Base-by-base conservation (phyloP, 2,888 invertebrate genomes). In the Cylloceria caligata region DNA sequence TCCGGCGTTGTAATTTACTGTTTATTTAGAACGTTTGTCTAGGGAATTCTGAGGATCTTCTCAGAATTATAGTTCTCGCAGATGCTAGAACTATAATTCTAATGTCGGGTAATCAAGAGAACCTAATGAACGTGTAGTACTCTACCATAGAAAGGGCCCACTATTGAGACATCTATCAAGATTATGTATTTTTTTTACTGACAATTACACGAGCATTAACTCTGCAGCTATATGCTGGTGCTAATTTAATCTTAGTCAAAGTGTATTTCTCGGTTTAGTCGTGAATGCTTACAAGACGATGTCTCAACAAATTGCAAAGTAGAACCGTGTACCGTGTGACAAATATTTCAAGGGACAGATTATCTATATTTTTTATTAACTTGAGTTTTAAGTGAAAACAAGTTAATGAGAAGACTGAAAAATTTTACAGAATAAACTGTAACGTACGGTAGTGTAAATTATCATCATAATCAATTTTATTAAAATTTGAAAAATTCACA, bases 21-120 rank as follows among this genome's bases (percentile, higher is more conserved):
- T 75, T 82, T 72, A 82, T 71, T 71, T 67, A 72, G 71, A 82
- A 79, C 75, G 82, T 75, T 82, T 78, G 79, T 72, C 71, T 45
- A 21, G 82, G 60, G 75, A 79, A 75, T 82, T 75, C 71, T 65
- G 24, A 36, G 49, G 27, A n/a, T n/a, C n/a, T n/a, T n/a, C n/a
- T n/a, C n/a, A n/a, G n/a, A n/a, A n/a, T n/a, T n/a, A n/a, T n/a
- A n/a, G n/a, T n/a, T n/a, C n/a, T n/a, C n/a, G n/a, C n/a, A 21
- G 67, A 27, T 39, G 49, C 67, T 39, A 49, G 24, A 55, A 52
- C 60, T 60, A 75, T 79, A 82, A 82, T 82, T 79, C 71, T 75
- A 82, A 82, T 75, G 71, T 68, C 60, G 52, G 71, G 60, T 75
- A 75, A 79, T 82, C 78, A 82, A 75, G 74, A 36, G 65, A 71